These are phyloP conservation scores for Acromyrmex echinatior DNA, from an alignment of 1,140 invertebrate species.

Conservation along the genomic window DNA sequence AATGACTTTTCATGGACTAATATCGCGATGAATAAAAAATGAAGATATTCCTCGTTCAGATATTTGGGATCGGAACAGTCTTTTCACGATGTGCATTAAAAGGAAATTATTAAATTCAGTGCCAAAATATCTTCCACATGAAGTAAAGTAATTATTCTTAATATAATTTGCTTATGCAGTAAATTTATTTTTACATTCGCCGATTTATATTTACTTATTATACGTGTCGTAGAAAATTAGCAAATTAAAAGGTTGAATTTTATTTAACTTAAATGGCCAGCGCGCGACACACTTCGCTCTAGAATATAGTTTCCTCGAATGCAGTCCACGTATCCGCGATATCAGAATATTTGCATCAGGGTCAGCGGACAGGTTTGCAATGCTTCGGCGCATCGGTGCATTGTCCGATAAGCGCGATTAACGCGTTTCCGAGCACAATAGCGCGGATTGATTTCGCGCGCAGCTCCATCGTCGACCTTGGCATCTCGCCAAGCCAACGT, in stretches of 20 bases:
- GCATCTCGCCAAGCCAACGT: conserved; percentile 18
- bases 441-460: conserved; percentile 14
- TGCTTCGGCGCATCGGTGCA: neutral
- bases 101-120: neutral
- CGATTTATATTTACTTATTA: neutral
- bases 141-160: neutral
- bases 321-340: neutral
- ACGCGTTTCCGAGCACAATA: conserved; percentile 19
- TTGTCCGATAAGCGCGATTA: conserved; percentile 33
- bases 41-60: neutral
- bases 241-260: neutral
- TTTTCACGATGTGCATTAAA: no score
- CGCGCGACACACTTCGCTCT: neutral
- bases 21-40: neutral
- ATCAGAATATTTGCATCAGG: neutral
- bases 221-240: neutral
- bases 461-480: conserved; percentile 12
- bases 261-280: neutral
- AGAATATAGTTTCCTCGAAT: neutral
- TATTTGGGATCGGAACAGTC: no score
- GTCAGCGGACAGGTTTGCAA: neutral
- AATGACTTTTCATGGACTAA: neutral
- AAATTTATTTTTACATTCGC: neutral
- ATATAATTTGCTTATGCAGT: neutral
- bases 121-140: neutral